These are phyloP conservation scores for Epistrophe grossulariae DNA, from an alignment of 2,888 invertebrate genomes.

Conservation along the genomic window DNA sequence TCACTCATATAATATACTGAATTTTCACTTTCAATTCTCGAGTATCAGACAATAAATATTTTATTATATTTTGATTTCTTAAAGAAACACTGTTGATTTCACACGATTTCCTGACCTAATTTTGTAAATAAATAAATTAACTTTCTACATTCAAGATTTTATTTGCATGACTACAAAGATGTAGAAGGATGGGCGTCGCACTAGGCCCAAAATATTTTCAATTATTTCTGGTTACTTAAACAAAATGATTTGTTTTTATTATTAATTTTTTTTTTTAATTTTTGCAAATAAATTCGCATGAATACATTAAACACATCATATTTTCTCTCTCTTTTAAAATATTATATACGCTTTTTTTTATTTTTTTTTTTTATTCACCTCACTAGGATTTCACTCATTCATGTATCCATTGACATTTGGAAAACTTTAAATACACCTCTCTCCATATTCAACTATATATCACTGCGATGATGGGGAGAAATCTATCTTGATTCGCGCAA, in stretches of 20 bases:
- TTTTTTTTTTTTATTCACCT: slow-evolving; percentile 10
- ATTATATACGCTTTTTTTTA: not conserved
- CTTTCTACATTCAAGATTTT: slow-evolving; percentile 16
- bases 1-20: not conserved
- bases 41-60: not conserved
- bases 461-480: not conserved
- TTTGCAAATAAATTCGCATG: slow-evolving; percentile 23
- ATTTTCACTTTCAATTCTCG: slow-evolving; percentile 4
- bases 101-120: slow-evolving; percentile 32
- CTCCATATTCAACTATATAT: not conserved
- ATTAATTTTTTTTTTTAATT: not conserved
- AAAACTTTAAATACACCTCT: not conserved
- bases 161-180: not conserved
- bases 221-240: slow-evolving; percentile 3
- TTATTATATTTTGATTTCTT: not conserved
- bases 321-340: not conserved
- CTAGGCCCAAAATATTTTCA: not conserved
- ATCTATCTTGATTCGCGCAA: slow-evolving; percentile 1
- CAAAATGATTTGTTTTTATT: not conserved
- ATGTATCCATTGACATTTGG: slow-evolving; percentile 35
- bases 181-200: not conserved
- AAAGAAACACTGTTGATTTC: slow-evolving; percentile 9
- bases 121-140: slow-evolving; percentile 20
- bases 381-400: slow-evolving; percentile 37
- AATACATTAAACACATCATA: not conserved